These are phyloP conservation scores for Alosa alosa DNA, from an alignment of 2,113 vertebrate species.

Conservation along the genomic window DNA sequence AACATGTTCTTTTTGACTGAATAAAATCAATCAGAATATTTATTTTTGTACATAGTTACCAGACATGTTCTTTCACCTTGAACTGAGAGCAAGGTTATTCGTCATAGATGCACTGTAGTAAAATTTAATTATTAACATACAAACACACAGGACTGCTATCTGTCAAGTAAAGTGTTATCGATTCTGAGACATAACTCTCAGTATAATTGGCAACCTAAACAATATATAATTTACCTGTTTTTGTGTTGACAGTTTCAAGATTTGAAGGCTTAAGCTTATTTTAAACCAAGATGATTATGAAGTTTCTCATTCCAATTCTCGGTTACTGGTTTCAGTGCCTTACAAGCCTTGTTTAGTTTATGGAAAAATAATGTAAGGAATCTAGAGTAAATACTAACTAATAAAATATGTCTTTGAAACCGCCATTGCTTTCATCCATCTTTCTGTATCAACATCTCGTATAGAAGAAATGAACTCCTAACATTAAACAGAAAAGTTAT, in stretches of 20 bases:
- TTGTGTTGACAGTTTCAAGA: background rate
- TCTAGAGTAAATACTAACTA: background rate
- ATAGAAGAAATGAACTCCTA: slow-evolving; percentile 43
- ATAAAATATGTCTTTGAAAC: background rate
- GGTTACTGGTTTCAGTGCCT: background rate
- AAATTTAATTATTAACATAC: background rate
- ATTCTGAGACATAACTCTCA: background rate
- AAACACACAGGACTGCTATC: background rate
- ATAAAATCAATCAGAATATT: background rate
- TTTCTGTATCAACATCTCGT: slow-evolving; percentile 43
- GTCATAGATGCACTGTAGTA: background rate
- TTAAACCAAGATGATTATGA: background rate
- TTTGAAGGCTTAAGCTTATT: background rate
- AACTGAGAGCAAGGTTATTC: background rate
- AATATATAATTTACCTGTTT: background rate
- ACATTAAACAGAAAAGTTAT: slow-evolving; percentile 46
- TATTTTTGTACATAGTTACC: background rate
- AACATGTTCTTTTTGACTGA: background rate
- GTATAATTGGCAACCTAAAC: background rate
- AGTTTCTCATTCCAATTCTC: background rate
- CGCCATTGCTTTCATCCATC: slow-evolving; percentile 44
- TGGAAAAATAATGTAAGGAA: background rate
- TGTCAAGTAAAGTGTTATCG: background rate
- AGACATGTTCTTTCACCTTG: background rate
- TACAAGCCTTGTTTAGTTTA: background rate